Evolutionary conservation across 2,888 invertebrate species (phyloP).

Genomic region (Choristoneura rosaceana): DNA sequence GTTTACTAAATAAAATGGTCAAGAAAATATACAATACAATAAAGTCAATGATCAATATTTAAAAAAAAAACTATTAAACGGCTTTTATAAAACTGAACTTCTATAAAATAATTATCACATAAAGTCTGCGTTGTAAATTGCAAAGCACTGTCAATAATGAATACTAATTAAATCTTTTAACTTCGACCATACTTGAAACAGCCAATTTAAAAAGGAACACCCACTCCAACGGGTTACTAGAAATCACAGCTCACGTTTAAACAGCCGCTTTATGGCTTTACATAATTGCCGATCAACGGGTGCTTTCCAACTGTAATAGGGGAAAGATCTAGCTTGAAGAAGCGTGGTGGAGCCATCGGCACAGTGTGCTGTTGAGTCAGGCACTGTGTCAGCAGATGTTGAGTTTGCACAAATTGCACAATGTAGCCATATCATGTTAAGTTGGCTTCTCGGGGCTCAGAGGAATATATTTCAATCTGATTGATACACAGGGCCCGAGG

Average conservation of each 20-base stretch:
- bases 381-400: slow-evolving; percentile 9
- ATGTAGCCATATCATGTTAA: slow-evolving; percentile 62
- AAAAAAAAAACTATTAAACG: too few species aligned
- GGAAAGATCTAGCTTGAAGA: slow-evolving; percentile 6
- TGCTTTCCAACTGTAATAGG: slow-evolving; percentile 36
- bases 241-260: slow-evolving; percentile 39
- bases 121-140: too few species aligned
- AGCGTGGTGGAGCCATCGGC: neutral
- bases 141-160: too few species aligned
- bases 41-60: too few species aligned
- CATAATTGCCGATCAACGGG: slow-evolving; percentile 38
- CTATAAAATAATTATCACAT: too few species aligned
- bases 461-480: slow-evolving; percentile 48
- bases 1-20: too few species aligned
- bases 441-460: slow-evolving; percentile 62
- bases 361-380: slow-evolving; percentile 12
- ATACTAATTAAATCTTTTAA: neutral
- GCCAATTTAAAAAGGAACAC: slow-evolving; percentile 40
- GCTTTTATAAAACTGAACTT: too few species aligned
- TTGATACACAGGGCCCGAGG: slow-evolving; percentile 47
- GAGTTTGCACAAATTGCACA: slow-evolving; percentile 37
- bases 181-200: slow-evolving; percentile 16
- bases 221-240: slow-evolving; percentile 29
- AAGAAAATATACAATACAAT: too few species aligned
- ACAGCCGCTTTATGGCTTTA: slow-evolving; percentile 40